Conservation (phyloP, 1,140 invertebrate species). For the Drosophila sp. region DNA sequence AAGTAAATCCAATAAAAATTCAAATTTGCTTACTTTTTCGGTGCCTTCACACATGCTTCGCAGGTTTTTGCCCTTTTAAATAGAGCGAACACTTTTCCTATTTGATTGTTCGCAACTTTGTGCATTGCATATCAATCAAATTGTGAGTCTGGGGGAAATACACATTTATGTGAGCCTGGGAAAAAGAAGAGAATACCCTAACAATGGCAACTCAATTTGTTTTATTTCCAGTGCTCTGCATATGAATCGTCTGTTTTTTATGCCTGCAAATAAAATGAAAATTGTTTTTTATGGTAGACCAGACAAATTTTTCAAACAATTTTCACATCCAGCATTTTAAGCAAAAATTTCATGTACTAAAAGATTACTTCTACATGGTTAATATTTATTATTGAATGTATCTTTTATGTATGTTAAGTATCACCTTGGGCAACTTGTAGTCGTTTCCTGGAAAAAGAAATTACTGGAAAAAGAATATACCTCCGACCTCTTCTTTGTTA, state of each 20-base stretch:
- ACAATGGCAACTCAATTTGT: slow-evolving; percentile 9
- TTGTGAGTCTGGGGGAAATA: neutral
- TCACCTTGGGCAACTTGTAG: slow-evolving; percentile 1
- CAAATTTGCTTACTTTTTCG: neutral
- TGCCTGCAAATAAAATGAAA: slow-evolving; percentile 12
- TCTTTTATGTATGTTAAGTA: neutral
- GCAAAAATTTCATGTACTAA: neutral
- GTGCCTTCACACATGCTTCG: neutral
- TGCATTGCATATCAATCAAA: slow-evolving; percentile 12
- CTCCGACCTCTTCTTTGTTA: neutral
- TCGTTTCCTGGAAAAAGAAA: neutral
- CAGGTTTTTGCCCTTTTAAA: slow-evolving; percentile 5
- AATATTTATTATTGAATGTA: neutral
- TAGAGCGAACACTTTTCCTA: slow-evolving; percentile 2
- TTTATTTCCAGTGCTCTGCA: slow-evolving; percentile 1
- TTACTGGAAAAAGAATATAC: neutral
- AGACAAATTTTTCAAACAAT: slow-evolving; percentile 9
- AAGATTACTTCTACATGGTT: neutral
- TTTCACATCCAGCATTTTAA: neutral
- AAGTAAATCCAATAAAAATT: slow-evolving; percentile 14
- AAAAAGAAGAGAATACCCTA: neutral
- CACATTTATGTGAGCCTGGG: neutral
- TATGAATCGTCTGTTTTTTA: slow-evolving; percentile 8
- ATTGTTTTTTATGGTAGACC: slow-evolving; percentile 5
- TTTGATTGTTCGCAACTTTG: slow-evolving; percentile 2